phyloP scores from a whole-genome alignment of 2,113 vertebrate genomes.

The Turdus rufiventris region DNA sequence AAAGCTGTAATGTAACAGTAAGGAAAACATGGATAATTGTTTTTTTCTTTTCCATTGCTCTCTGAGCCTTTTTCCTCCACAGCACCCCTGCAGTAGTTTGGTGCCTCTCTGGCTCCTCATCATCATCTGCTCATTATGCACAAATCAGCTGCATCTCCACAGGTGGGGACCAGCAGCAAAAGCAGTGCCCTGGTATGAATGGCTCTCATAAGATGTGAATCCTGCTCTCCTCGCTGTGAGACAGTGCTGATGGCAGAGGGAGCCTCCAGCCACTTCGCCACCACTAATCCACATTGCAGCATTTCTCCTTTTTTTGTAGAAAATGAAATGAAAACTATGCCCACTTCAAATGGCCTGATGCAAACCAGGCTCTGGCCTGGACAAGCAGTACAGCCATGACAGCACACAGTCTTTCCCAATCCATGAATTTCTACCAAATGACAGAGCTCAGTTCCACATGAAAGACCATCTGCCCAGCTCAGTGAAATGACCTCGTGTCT shows the following conservation, averaged over 20 bases:
- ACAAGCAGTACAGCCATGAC: accelerated
- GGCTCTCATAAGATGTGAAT: accelerated
- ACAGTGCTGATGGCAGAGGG: not conserved
- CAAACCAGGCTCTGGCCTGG: not conserved
- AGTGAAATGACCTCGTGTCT: not conserved
- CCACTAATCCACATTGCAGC: accelerated
- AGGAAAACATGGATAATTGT: not conserved
- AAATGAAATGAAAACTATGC: not conserved
- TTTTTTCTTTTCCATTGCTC: not conserved
- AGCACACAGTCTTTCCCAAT: not conserved
- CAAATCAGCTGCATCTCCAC: not conserved
- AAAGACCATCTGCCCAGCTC: not conserved
- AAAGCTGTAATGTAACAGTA: not conserved
- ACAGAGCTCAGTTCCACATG: not conserved
- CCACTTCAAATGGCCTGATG: not conserved
- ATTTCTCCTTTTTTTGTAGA: not conserved
- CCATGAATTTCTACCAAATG: not conserved
- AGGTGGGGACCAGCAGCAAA: not conserved
- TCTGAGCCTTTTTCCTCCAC: not conserved
- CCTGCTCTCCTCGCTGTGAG: not conserved
- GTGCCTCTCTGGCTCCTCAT: not conserved
- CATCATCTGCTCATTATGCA: not conserved
- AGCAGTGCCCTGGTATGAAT: accelerated
- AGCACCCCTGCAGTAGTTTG: not conserved
- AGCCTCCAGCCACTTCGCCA: not conserved